Base-by-base conservation (phyloP, 2,888 invertebrate genomes). In the Lepetodrilus schrolli region DNA sequence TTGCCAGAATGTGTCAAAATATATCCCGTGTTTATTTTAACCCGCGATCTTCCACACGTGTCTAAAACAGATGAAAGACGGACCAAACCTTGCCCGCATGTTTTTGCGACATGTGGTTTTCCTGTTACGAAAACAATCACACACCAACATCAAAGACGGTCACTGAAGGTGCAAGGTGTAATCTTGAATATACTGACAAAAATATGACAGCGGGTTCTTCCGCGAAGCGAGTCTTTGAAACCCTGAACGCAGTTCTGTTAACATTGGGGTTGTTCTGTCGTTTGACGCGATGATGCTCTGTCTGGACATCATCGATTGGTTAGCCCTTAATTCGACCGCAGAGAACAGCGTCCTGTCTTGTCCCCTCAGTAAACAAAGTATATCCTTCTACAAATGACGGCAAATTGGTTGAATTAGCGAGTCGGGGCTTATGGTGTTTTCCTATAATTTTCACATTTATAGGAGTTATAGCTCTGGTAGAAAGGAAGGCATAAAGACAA, bases 361-460 rank as follows among this genome's bases (percentile, higher is more conserved):
- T 34, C 58, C 47, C 43, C 20, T 68, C 43, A 43, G 34, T 47
- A 68, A 68, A 68, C 68, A 68, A n/a, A 26, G 23, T 21, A 43
- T 68, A 47, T n/a, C 68, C 47, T 20, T 47, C 13, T 47, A 47
- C 43, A 68, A 68, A 68, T 68, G 47, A 68, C 13, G 17, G 23
- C 47, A 47, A 47, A 68, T 68, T 68, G 68, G 47, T 43, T 43
- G 43, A 68, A 47, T 26, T 30, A n/a, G 47, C n/a, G 10, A 20
- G 47, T 13, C n/a, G 47, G 17, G 23, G 26, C 47, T 8, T 43
- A 21, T 30, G 47, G n/a, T 68, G 68, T 68, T 68, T 68, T 68
- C 43, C 68, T 68, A 68, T 47, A 68, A 68, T 68, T 68, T 68
- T 5, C 68, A 68, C 38, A 38, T 38, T 68, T 68, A 21, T 43